Evolutionary conservation across 2,888 invertebrate species (phyloP).

Genomic region (Epistrophe grossulariae): DNA sequence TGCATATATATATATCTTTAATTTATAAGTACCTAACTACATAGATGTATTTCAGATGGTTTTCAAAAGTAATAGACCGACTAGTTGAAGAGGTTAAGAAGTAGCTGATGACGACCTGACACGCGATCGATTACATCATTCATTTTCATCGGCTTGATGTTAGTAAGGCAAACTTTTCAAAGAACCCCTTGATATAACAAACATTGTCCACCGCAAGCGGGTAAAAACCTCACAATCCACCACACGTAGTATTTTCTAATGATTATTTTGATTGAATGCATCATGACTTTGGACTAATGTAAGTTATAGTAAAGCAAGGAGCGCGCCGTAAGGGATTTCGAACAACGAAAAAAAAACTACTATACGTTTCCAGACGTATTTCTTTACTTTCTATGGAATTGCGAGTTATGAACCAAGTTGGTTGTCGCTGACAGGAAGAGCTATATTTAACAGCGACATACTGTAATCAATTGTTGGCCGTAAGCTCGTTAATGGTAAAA

Average conservation of each 20-base stretch:
- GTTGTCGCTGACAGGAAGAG: conserved; percentile 23
- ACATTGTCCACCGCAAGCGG: neutral
- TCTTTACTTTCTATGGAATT: neutral
- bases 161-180: conserved; percentile 15
- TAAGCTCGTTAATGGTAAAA: conserved; percentile 66
- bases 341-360: neutral
- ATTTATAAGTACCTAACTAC: neutral
- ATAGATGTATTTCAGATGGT: neutral
- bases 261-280: conserved; percentile 62
- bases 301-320: neutral
- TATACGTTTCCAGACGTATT: conserved; percentile 7
- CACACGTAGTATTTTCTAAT: conserved; percentile 40
- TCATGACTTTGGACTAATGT: conserved; percentile 48
- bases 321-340: neutral
- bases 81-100: conserved; percentile 58
- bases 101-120: conserved; percentile 69
- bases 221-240: neutral
- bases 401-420: conserved; percentile 22
- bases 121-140: conserved; percentile 75
- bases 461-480: conserved; percentile 55
- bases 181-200: conserved; percentile 23
- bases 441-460: conserved; percentile 39
- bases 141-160: conserved; percentile 36
- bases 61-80: conserved; percentile 40
- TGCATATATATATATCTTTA: neutral